A percentile compares a stretch with the other conserved stretches of the same genome.
Evolutionary conservation across 2,797 vertebrate species (phyloP).

Genomic region (Hozukius guyotensis): DNA sequence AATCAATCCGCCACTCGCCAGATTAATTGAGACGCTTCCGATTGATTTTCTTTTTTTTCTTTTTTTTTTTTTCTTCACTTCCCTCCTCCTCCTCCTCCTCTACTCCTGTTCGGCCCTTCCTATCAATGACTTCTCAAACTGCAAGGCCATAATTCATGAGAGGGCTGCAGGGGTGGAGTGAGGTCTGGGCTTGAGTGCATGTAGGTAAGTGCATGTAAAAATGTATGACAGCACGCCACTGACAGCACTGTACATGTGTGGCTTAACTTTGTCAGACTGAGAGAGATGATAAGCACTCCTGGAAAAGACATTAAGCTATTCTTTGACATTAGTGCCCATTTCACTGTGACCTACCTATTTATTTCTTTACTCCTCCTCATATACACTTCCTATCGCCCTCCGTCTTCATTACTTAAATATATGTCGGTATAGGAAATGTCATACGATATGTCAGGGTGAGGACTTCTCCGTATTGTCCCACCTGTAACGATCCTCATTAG

Average conservation of each 20-base stretch:
- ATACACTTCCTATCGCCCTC: background rate
- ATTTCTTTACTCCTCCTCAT: background rate
- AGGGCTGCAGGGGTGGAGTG: slow-evolving; percentile 37
- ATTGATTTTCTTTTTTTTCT: slow-evolving; percentile 80
- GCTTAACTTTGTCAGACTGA: background rate
- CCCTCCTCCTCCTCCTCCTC: slow-evolving; percentile 9
- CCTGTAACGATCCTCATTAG: slow-evolving; percentile 71
- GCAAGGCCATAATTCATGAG: slow-evolving; percentile 71
- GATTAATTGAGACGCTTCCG: slow-evolving; percentile 88
- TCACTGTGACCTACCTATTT: background rate
- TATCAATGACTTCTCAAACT: slow-evolving; percentile 75
- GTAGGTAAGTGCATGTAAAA: slow-evolving; percentile 28
- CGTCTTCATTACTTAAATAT: slow-evolving; percentile 3
- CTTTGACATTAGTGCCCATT: background rate
- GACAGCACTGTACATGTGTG: background rate
- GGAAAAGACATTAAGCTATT: background rate
- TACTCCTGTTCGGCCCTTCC: slow-evolving; percentile 57
- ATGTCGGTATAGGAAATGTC: slow-evolving; percentile 43
- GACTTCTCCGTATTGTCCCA: slow-evolving; percentile 43
- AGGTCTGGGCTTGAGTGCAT: slow-evolving; percentile 26
- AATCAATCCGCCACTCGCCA: slow-evolving; percentile 85
- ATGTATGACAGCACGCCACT: slow-evolving; percentile 36
- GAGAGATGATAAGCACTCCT: background rate
- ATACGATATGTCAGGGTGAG: slow-evolving; percentile 33
- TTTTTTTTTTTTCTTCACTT: slow-evolving; percentile 4